These are phyloP conservation scores for Barnardius zonarius DNA, from an alignment of 2,113 vertebrate species.

Conservation along the genomic window DNA sequence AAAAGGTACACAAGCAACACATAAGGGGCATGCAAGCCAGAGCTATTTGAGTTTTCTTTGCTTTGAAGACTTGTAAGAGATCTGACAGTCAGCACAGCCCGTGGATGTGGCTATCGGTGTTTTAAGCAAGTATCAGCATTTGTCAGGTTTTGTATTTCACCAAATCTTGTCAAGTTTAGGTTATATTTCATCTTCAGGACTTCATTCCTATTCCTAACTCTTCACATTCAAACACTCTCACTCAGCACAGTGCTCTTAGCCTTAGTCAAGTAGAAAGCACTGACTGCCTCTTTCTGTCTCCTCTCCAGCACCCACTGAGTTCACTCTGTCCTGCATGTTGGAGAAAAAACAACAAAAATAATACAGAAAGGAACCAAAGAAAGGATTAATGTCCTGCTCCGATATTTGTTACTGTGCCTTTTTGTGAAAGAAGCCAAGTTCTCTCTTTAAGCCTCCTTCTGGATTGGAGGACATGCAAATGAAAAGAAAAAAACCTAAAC, in stretches of 20 bases:
- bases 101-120: background rate
- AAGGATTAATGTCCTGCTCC: background rate
- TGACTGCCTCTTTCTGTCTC: background rate
- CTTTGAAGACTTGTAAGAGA: background rate
- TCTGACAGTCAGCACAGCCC: background rate
- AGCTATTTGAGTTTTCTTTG: background rate
- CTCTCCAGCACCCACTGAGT: accelerated
- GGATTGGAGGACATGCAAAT: background rate
- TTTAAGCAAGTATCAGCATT: background rate
- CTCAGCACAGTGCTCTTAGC: background rate
- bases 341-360: background rate
- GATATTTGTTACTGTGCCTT: background rate
- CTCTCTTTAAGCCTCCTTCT: background rate
- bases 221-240: background rate
- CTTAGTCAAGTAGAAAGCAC: background rate
- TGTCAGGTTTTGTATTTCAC: background rate
- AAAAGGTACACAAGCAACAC: background rate
- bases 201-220: background rate
- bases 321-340: background rate
- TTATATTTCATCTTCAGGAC: background rate
- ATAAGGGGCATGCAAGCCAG: background rate
- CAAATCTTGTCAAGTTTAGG: background rate
- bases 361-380: background rate
- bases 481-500: background rate
- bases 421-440: background rate